phyloP scores from a whole-genome alignment of 2,797 vertebrate genomes.

The Crocidura indochinensis region DNA sequence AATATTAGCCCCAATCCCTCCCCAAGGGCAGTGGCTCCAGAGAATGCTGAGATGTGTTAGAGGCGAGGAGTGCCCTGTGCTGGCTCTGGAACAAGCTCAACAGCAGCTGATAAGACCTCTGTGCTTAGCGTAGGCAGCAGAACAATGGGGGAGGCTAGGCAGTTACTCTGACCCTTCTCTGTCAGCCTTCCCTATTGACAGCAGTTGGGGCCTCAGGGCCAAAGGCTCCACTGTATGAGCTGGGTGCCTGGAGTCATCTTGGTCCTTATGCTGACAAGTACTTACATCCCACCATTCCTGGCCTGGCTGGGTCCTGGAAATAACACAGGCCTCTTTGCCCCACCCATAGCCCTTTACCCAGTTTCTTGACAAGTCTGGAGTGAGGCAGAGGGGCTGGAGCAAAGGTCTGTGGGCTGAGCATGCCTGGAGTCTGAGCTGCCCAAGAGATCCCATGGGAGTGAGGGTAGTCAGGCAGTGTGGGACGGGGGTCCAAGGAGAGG shows the following conservation, averaged over 20 bases:
- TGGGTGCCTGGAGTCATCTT: constrained; percentile 60
- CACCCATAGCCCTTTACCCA: constrained; percentile 72
- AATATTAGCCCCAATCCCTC: neutral
- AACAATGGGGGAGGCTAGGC: constrained; percentile 28
- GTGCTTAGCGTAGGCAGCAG: constrained; percentile 15
- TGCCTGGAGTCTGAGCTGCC: neutral
- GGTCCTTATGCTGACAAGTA: constrained; percentile 11
- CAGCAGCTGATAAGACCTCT: constrained; percentile 71
- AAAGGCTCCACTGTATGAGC: constrained; percentile 19
- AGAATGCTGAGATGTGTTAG: neutral
- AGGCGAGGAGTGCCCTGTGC: neutral
- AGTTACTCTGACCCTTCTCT: constrained; percentile 78
- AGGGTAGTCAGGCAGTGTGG: neutral
- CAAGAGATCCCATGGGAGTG: neutral
- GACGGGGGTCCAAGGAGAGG: constrained; percentile 8
- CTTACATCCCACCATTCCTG: constrained; percentile 47
- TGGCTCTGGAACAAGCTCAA: constrained; percentile 44
- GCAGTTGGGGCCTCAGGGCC: constrained; percentile 61
- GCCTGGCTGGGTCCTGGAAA: neutral
- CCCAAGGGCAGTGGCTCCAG: neutral
- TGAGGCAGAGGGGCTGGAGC: constrained; percentile 13
- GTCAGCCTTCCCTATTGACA: constrained; percentile 75
- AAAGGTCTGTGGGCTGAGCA: constrained; percentile 52
- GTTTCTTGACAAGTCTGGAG: constrained; percentile 12
- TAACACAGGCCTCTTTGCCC: neutral